These are phyloP conservation scores for Ursus arctos DNA, from an alignment of 2,113 vertebrate species.

Conservation along the genomic window DNA sequence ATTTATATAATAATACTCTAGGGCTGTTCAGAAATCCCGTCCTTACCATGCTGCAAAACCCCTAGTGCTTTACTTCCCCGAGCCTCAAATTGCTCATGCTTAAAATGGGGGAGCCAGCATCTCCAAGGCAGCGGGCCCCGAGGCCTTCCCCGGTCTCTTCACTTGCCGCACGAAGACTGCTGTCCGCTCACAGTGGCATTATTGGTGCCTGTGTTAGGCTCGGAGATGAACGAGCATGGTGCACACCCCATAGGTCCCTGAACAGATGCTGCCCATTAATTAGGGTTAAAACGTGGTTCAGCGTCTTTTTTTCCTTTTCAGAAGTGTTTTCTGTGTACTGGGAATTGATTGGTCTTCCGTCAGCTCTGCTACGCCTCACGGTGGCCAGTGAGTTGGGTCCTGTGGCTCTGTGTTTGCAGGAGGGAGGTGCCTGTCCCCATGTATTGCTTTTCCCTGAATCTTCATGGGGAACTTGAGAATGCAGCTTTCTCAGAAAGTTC, in stretches of 20 bases:
- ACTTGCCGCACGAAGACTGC: fast-evolving
- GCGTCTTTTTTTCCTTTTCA: not conserved
- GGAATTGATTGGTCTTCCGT: not conserved
- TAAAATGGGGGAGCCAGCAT: not conserved
- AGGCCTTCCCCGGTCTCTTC: not conserved
- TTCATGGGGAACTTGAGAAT: not conserved
- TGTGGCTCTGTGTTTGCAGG: not conserved
- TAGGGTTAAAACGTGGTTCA: not conserved
- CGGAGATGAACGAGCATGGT: fast-evolving
- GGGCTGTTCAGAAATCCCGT: not conserved
- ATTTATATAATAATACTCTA: not conserved
- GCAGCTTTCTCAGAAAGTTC: slow-evolving; percentile 37
- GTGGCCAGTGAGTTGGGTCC: not conserved
- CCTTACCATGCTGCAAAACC: not conserved
- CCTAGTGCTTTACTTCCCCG: not conserved
- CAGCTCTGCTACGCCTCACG: not conserved
- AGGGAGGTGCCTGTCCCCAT: not conserved
- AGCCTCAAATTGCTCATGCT: not conserved
- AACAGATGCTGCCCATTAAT: not conserved
- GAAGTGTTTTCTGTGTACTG: not conserved
- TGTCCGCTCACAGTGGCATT: not conserved
- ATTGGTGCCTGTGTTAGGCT: not conserved
- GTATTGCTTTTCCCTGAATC: not conserved
- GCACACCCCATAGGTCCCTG: not conserved
- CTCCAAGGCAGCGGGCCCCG: not conserved